phyloP scores from a whole-genome alignment of 2,888 invertebrate species.

The Rhabditophanes sp. region DNA sequence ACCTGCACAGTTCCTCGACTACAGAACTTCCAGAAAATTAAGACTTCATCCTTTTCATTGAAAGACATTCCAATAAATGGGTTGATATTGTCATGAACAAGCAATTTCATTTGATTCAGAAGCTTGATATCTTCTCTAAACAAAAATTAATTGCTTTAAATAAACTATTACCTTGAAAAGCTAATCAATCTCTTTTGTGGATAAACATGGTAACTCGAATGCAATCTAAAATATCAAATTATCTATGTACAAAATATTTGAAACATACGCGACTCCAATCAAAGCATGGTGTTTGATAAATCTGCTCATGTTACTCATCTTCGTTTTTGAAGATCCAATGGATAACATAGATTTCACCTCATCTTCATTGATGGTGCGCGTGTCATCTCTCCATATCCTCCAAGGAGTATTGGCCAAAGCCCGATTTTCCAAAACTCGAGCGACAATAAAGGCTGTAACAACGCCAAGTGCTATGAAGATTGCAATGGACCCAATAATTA shows the following conservation, averaged over 20 bases:
- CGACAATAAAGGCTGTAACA: too few species aligned
- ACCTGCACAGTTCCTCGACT: slow-evolving; percentile 30
- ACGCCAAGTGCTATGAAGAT: slow-evolving; percentile 9
- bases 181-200: slow-evolving; percentile 35
- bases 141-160: background rate
- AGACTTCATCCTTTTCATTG: slow-evolving; percentile 41
- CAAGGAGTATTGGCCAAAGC: slow-evolving; percentile 32
- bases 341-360: slow-evolving; percentile 42
- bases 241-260: too few species aligned
- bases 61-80: slow-evolving; percentile 66
- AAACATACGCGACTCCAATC: slow-evolving; percentile 16
- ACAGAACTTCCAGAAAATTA: slow-evolving; percentile 40
- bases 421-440: too few species aligned
- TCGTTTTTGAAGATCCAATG: slow-evolving; percentile 34
- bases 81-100: slow-evolving; percentile 88
- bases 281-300: slow-evolving; percentile 41
- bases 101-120: too few species aligned
- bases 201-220: slow-evolving; percentile 37
- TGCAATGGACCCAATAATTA: slow-evolving; percentile 17
- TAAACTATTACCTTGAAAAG: slow-evolving; percentile 18
- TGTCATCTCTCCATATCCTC: slow-evolving; percentile 36
- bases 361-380: slow-evolving; percentile 34
- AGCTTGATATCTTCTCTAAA: too few species aligned
- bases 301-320: slow-evolving; percentile 36
- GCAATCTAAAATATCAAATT: too few species aligned